Percentiles rank a stretch among this genome's conserved stretches.
These are phyloP conservation scores for Macaria liturata DNA, from an alignment of 2,888 invertebrate species.

Conservation along the genomic window DNA sequence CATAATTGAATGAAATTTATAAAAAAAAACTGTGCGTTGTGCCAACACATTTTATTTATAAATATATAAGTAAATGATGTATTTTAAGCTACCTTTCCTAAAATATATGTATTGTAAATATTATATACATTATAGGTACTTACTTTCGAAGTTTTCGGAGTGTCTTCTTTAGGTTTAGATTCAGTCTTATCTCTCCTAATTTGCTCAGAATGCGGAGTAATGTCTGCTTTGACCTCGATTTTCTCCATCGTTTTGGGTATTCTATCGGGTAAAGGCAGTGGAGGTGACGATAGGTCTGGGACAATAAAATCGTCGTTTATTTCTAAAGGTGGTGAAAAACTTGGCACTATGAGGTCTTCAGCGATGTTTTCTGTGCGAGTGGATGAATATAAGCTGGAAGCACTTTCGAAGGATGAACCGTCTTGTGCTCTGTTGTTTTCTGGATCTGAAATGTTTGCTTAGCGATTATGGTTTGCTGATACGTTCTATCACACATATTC, in stretches of 20 bases:
- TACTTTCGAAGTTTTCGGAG: constrained; percentile 54
- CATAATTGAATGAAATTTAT: no score
- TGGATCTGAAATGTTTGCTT: constrained; percentile 65
- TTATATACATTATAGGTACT: constrained; percentile 15
- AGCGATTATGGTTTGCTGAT: constrained; percentile 10
- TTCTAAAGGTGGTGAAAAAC: constrained; percentile 83
- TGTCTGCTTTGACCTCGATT: constrained; percentile 72
- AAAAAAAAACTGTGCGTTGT: no score
- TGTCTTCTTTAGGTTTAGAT: constrained; percentile 64
- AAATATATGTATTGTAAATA: no score
- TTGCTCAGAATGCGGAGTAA: constrained; percentile 59
- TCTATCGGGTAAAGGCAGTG: constrained; percentile 72
- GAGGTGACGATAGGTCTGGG: constrained; percentile 71
- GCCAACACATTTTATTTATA: no score
- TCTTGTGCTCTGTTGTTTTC: constrained; percentile 86
- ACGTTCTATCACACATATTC: background rate
- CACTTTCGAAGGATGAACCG: constrained; percentile 94
- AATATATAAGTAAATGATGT: no score
- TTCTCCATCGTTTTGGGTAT: constrained; percentile 65
- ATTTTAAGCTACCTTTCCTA: no score
- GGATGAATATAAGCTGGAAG: constrained; percentile 90
- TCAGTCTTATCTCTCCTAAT: constrained; percentile 79
- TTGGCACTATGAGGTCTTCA: constrained; percentile 85
- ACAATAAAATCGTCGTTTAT: constrained; percentile 77
- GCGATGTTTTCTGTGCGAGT: constrained; percentile 88